Evolutionary conservation across 53 echinoderm and acorn worm genomes (phyloP), one percentile per base, ranked within the genome.

Genomic region (Zoroaster sp.): DNA sequence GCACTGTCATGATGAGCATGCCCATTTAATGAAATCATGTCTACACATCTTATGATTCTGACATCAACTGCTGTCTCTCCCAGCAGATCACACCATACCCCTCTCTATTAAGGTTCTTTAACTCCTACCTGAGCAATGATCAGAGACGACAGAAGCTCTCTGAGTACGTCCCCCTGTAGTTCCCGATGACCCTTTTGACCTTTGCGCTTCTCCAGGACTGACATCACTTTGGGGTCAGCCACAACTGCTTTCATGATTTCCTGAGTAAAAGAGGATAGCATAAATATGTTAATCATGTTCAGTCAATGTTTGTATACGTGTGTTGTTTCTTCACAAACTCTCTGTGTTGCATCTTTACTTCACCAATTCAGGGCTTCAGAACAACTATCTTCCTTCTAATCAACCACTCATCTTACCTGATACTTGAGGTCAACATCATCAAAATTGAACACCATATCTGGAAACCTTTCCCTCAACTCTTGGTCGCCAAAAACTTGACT

Each of bases 191-290:
- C 94, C 32, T 91, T 92, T 70, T 93, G 94, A 28, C 98, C 94
- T 73, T 95, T 94, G 0, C 94, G 83, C 72, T 94, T 95, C 85
- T 70, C 93, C 6, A 98, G 89, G 36, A 98, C 77, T 11, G 98
- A 98, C 39, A 98, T 46, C 12, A 98, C 95, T 42, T 94, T 95
- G 10, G 98, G 95, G 77, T 98, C 98, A 36, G 66, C 86, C 4
- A 92, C 94, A 30, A 98, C 94, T 17, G 88, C 91, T 39, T 91
- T 91, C 90, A 95, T 98, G 53, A 98, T 80, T 33, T 93, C 98
- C 95, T 94, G 51, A 0, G 38, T 31, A 51, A 12, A 39, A 77
- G 15, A 74, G 39, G 8, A 10, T 47, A 10, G 8, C 49, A 47
- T 10, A 47, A 47, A 47, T 8, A 10, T 47, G 49, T 47, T 14